Percentiles rank a stretch among this genome's conserved stretches.
Conservation (phyloP, 2,888 invertebrate species). For the Pseudoips prasinana region DNA sequence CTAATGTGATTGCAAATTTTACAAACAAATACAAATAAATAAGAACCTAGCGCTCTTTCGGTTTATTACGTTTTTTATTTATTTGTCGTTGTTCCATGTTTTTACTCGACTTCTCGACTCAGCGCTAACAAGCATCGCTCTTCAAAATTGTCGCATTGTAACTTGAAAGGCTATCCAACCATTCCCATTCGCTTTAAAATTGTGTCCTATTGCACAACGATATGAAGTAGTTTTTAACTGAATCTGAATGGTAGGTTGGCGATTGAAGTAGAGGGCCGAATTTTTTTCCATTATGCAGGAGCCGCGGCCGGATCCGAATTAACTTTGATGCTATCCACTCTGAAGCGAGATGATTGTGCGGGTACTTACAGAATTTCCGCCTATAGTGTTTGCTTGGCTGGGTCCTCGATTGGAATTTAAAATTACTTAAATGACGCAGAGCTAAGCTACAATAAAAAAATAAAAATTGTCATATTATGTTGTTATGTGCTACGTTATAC, state of each 20-base stretch:
- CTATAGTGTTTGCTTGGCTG: constrained; percentile 28
- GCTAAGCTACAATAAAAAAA: constrained; percentile 7
- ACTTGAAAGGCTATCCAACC: too few species aligned
- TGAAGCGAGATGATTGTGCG: constrained; percentile 56
- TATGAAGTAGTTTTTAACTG: too few species aligned
- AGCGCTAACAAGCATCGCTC: constrained; percentile 55
- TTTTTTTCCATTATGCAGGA: constrained; percentile 56
- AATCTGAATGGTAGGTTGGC: too few species aligned
- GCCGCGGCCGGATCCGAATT: constrained; percentile 46
- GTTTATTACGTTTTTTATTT: constrained; percentile 54
- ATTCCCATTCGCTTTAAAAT: too few species aligned
- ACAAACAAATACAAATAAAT: constrained; percentile 57
- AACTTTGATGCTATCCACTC: constrained; percentile 57
- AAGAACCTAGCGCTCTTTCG: constrained; percentile 47
- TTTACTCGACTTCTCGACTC: constrained; percentile 46
- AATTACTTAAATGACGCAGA: constrained; percentile 21
- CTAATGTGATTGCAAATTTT: constrained; percentile 64
- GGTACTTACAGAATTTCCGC: constrained; percentile 47
- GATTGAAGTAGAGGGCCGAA: too few species aligned
- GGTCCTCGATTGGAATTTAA: constrained; percentile 26
- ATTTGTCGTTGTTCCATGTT: constrained; percentile 50
- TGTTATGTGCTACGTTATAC: too few species aligned
- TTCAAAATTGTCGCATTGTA: constrained; percentile 31
- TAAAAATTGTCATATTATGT: too few species aligned
- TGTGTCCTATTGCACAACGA: too few species aligned